Percentiles rank a stretch among this genome's conserved stretches.
These are phyloP conservation scores for Aromia moschata DNA, from an alignment of 2,888 invertebrate species.

Conservation along the genomic window DNA sequence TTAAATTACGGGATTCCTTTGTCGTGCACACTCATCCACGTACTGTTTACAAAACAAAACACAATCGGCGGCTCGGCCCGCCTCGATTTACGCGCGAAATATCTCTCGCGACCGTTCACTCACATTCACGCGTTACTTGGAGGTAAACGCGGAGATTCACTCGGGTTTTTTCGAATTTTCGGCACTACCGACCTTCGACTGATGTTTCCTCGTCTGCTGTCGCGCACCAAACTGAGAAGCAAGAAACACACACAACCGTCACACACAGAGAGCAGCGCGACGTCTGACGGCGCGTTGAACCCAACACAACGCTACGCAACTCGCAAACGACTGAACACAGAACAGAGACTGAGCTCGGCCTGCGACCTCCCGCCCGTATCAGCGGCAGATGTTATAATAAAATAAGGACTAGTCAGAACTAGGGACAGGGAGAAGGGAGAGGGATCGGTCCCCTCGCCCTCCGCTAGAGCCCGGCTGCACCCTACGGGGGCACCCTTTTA, in stretches of 20 bases:
- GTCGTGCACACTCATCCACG: slow-evolving; percentile 35
- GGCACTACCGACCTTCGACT: slow-evolving; percentile 21
- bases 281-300: slow-evolving; percentile 10
- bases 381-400: slow-evolving; percentile 54
- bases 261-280: not conserved
- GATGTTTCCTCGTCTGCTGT: not conserved
- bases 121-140: slow-evolving; percentile 32
- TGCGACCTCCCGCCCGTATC: slow-evolving; percentile 49
- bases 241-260: slow-evolving; percentile 10
- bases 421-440: slow-evolving; percentile 37
- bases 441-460: slow-evolving; percentile 38
- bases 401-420: slow-evolving; percentile 50
- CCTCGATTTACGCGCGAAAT: slow-evolving; percentile 1
- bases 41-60: slow-evolving; percentile 35
- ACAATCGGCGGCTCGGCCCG: slow-evolving; percentile 22
- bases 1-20: slow-evolving; percentile 34
- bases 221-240: slow-evolving; percentile 8
- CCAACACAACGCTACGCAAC: slow-evolving; percentile 32
- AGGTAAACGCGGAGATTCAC: too few relatives aligned
- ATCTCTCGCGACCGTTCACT: not conserved
- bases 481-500: slow-evolving; percentile 19
- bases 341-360: slow-evolving; percentile 34
- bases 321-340: slow-evolving; percentile 24
- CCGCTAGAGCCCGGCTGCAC: slow-evolving; percentile 18
- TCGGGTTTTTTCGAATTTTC: not conserved